These are phyloP conservation scores for Drosophila sechellia DNA, from an alignment of 1,140 invertebrate species.

Conservation along the genomic window DNA sequence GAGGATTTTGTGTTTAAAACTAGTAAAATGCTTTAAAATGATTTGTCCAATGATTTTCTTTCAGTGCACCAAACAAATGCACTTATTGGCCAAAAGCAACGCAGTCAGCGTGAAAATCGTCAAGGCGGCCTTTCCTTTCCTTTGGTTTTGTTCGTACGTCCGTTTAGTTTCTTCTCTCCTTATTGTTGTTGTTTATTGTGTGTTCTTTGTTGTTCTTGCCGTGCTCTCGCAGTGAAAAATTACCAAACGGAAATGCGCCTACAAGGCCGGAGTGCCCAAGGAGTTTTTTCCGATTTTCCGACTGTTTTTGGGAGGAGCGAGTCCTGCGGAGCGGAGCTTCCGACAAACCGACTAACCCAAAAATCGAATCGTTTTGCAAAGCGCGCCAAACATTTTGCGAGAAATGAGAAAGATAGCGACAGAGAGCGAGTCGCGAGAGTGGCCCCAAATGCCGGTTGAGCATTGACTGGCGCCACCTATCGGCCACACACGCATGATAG, in stretches of 20 bases:
- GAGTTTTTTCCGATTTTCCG: slow-evolving; percentile 22
- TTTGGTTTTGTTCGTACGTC: slow-evolving; percentile 22
- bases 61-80: slow-evolving; percentile 55
- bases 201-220: slow-evolving; percentile 14
- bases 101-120: slow-evolving; percentile 69
- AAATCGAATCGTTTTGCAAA: slow-evolving; percentile 72
- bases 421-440: slow-evolving; percentile 29
- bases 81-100: slow-evolving; percentile 53
- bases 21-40: neutral
- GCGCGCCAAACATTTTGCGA: slow-evolving; percentile 74
- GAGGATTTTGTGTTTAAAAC: neutral
- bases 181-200: slow-evolving; percentile 25
- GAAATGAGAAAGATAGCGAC: slow-evolving; percentile 22
- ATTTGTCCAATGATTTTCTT: neutral
- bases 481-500: slow-evolving; percentile 68
- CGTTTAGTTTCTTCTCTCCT: slow-evolving; percentile 46
- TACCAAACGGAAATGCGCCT: slow-evolving; percentile 79
- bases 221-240: slow-evolving; percentile 66
- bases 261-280: slow-evolving; percentile 56
- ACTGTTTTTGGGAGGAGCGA: slow-evolving; percentile 16
- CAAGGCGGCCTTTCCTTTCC: slow-evolving; percentile 50
- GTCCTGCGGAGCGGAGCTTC: slow-evolving; percentile 44
- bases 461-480: slow-evolving; percentile 72
- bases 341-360: slow-evolving; percentile 77
- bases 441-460: slow-evolving; percentile 46